Percentiles rank a stretch among this genome's conserved stretches.
Evolutionary conservation across 2,888 invertebrate genomes (phyloP).

Genomic region (Mycalesis mineus): DNA sequence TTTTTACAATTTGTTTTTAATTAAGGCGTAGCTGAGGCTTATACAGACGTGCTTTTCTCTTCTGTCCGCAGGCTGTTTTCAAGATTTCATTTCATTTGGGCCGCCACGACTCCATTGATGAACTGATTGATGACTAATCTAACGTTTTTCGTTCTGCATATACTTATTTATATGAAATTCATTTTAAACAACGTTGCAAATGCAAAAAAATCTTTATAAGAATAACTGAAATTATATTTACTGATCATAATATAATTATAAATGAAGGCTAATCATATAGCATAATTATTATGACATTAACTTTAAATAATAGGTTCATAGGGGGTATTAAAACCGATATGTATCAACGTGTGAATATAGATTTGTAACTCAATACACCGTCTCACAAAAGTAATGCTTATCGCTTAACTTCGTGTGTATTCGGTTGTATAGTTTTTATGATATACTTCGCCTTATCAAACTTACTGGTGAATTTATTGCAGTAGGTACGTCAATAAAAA

Average conservation of each 20-base stretch:
- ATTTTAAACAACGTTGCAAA: too few species aligned
- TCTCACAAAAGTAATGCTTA: too few species aligned
- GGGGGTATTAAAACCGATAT: too few species aligned
- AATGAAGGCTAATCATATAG: too few species aligned
- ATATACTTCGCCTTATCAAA: background rate
- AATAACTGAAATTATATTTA: too few species aligned
- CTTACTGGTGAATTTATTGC: background rate
- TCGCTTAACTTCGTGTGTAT: background rate
- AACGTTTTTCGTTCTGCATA: constrained; percentile 30
- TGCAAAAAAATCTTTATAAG: too few species aligned
- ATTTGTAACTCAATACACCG: too few species aligned
- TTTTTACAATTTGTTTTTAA: constrained; percentile 55
- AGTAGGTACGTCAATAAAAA: background rate
- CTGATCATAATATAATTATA: too few species aligned
- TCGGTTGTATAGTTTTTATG: background rate
- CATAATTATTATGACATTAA: too few species aligned
- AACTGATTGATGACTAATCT: constrained; percentile 48
- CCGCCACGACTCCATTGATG: constrained; percentile 38
- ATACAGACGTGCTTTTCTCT: constrained; percentile 38
- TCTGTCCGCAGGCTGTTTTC: constrained; percentile 43
- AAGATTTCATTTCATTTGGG: constrained; percentile 51
- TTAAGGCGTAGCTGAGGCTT: constrained; percentile 46
- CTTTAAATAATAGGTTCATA: too few species aligned
- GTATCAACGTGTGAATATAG: too few species aligned
- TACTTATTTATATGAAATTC: too few species aligned